These are phyloP conservation scores for Hermaeophaga mercurialis DNA, from an alignment of 2,888 invertebrate species.

Conservation along the genomic window DNA sequence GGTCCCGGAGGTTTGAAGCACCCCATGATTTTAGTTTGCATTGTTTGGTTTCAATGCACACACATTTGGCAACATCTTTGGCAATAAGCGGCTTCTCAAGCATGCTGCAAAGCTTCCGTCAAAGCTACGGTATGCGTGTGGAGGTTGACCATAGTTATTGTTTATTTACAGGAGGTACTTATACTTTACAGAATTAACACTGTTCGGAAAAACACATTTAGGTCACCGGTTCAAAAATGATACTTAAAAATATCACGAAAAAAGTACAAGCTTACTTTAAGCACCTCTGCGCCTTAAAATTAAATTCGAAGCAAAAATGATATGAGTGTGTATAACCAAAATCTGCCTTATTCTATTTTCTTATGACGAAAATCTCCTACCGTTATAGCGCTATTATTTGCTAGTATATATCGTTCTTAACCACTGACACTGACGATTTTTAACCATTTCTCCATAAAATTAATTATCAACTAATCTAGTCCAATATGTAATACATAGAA, in stretches of 20 bases:
- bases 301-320: slow-evolving; percentile 62
- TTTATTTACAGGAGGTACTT: slow-evolving; percentile 56
- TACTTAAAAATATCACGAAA: slow-evolving; percentile 64
- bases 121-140: slow-evolving; percentile 47
- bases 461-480: slow-evolving; percentile 60
- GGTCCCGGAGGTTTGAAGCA: slow-evolving; percentile 9
- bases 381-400: slow-evolving; percentile 60
- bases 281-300: slow-evolving; percentile 76
- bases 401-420: slow-evolving; percentile 60
- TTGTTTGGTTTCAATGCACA: slow-evolving; percentile 59
- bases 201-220: slow-evolving; percentile 60
- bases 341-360: slow-evolving; percentile 74
- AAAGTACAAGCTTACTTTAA: slow-evolving; percentile 75
- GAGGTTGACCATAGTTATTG: slow-evolving; percentile 49
- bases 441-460: slow-evolving; percentile 58
- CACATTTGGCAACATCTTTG: slow-evolving; percentile 56
- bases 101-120: slow-evolving; percentile 34
- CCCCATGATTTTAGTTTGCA: slow-evolving; percentile 34
- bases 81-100: slow-evolving; percentile 40
- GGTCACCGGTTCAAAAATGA: slow-evolving; percentile 63
- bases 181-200: slow-evolving; percentile 56
- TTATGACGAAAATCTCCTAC: slow-evolving; percentile 63
- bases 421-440: slow-evolving; percentile 59
- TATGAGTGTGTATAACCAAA: slow-evolving; percentile 67
- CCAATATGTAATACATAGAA: slow-evolving; percentile 61